phyloP scores from a whole-genome alignment of 23 tunicate genomes.

The Trididemnum nubilum region DNA sequence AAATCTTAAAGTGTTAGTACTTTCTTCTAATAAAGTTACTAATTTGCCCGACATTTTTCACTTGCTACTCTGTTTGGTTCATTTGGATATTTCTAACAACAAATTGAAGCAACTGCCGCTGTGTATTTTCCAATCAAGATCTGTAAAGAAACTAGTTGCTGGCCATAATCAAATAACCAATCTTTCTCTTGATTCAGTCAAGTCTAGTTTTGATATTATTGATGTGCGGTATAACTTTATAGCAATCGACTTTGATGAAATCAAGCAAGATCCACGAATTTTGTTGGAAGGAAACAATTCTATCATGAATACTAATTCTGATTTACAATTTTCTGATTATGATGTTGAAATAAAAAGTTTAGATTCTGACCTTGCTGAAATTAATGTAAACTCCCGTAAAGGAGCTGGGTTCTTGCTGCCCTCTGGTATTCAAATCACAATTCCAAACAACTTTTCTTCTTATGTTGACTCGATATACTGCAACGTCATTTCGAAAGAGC shows the following conservation, averaged over 20 bases:
- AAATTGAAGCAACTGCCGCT: neutral
- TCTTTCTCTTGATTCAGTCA: neutral
- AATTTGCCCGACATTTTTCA: neutral
- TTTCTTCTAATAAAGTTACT: neutral
- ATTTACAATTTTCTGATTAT: constrained; percentile 19
- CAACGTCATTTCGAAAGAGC: constrained; percentile 14
- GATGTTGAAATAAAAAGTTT: neutral
- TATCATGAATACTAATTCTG: neutral
- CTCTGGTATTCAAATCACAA: constrained; percentile 6
- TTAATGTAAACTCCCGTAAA: neutral
- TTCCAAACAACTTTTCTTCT: constrained; percentile 21
- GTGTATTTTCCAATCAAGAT: neutral
- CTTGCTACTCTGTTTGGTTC: neutral
- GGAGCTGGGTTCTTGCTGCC: constrained; percentile 4
- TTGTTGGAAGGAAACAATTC: constrained; percentile 5
- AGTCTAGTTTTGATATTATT: neutral
- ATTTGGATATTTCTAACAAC: neutral
- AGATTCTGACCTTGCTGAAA: constrained; percentile 5
- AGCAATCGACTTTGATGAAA: neutral
- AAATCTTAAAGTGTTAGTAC: neutral
- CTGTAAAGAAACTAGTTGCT: neutral
- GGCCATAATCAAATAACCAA: neutral
- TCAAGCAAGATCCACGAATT: neutral
- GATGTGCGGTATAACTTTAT: constrained; percentile 21
- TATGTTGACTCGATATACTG: neutral